Conservation (phyloP, 2,797 vertebrate species). For the Sphenopsis melanotis region DNA sequence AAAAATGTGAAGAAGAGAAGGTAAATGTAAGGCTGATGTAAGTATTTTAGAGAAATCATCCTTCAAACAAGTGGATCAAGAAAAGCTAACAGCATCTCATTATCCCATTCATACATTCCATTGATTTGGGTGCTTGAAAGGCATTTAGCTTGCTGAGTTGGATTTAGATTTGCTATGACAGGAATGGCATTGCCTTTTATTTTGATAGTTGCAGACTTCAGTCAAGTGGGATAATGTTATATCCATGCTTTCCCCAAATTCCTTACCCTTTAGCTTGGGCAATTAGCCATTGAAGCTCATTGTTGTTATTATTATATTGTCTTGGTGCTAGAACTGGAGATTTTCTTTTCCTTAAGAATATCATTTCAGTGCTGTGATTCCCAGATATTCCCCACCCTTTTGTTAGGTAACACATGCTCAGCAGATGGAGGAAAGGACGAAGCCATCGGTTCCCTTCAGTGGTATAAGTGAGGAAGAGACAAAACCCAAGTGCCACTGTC, state of each 20-base stretch:
- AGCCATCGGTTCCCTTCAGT: not conserved
- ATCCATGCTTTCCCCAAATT: not conserved
- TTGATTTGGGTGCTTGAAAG: conserved; percentile 14
- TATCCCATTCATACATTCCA: not conserved
- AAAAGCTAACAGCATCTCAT: conserved; percentile 27
- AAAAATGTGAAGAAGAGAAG: not conserved
- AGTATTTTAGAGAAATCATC: not conserved
- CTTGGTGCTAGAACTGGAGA: not conserved
- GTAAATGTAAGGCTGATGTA: not conserved
- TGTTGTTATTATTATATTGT: not conserved
- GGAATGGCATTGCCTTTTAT: conserved; percentile 3
- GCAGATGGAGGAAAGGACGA: not conserved
- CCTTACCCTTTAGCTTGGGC: not conserved
- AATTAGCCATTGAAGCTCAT: not conserved
- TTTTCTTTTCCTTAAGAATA: not conserved
- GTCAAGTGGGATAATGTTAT: not conserved
- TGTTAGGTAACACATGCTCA: not conserved
- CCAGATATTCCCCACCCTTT: not conserved
- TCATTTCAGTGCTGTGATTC: not conserved
- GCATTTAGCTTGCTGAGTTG: not conserved
- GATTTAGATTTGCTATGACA: conserved; percentile 7
- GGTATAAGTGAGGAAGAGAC: not conserved
- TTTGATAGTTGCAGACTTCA: not conserved
- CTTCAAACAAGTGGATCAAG: conserved; percentile 9
- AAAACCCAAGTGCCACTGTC: not conserved